Evolutionary conservation across 2,113 vertebrate species (phyloP), one percentile per base, ranked within the genome.

Genomic region (Forbesichthys agassizii): DNA sequence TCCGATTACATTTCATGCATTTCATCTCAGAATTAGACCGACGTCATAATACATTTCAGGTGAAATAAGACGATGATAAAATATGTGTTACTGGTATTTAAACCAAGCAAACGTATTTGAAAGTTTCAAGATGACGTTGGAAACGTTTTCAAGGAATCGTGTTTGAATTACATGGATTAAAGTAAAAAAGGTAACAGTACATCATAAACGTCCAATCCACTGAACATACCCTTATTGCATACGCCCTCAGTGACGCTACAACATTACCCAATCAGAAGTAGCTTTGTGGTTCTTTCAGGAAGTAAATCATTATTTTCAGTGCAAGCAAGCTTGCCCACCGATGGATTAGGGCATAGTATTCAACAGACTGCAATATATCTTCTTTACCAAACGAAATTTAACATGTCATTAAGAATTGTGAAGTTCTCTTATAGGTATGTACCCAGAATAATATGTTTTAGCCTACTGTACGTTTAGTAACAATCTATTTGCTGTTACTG

Each of bases 321-420:
- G 46, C 48, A 58, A 11, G 48, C 47, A 52, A 42, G 13, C 9
- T 33, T n/a, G 1, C 48, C 27, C 8, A 12, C 1, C 3, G 0
- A 27, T 27, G 27, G 27, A 27, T 27, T 27, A 27, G 27, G 11
- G 13, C 0, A 27, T 27, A 27, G 27, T 27, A 27, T 27, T 2
- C 2, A n/a, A 11, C n/a, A 49, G 9, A 14, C 53, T 54, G 11
- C 48, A 52, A 56, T 51, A 3, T 48, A 16, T n/a, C 11, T 11
- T n/a, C 48, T 47, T 42, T 10, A 54, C 18, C 6, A 0, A 47
- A 10, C 12, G 3, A 51, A 16, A 54, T 12, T 16, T 20, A 57
- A 73, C 20, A 93, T 92, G 91, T 81, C 81, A 5, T 46, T 88
- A 11, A 80, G 51, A 1, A 27, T 68, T 54, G 27, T 90, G 2